Evolutionary conservation across 2,888 invertebrate genomes (phyloP), one percentile per base, ranked within the genome.

Genomic region (Pogonocherus hispidulus): DNA sequence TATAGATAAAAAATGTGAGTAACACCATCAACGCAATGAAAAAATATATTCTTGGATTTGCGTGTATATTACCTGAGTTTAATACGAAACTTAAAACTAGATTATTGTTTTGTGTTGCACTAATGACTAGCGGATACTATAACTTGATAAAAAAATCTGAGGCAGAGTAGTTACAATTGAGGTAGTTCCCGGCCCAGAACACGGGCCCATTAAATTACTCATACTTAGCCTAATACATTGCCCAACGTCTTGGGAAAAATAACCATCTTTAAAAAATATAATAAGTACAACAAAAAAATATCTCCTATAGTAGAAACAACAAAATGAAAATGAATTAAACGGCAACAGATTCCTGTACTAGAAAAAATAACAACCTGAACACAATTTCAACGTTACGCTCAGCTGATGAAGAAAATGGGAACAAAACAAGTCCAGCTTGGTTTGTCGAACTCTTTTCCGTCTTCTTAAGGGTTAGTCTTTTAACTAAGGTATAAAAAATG

Each of bases 381-480:
- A 70, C 67, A 70, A 49, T 64, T 70, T 63, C 57, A 63, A 68
- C 69, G 67, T 66, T 20, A 20, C 59, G 65, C 64, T 59, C 59
- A 54, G 22, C 64, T 63, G 49, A 55, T 32, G 49, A 54, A 56
- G 65, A 60, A 65, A 63, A 64, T 60, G 14, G 41, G 51, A 71
- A 77, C 76, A 77, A 69, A 80, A 80, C 80, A 80, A 81, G 80
- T 79, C 79, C 81, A 80, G 81, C 79, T 81, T 77, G 80, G 76
- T 78, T 75, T 79, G 77, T 78, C 77, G 75, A 69, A 77, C 73
- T 73, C 70, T 70, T 72, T 72, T 78, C 72, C 76, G 70, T 73
- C 74, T 75, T 72, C 74, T 66, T 69, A 68, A 73, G 64, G 56
- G 35, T 44, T 67, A 57, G 23, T 60, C 57, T 60, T 51, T 65